phyloP scores from a whole-genome alignment of 1,140 invertebrate genomes.

The Lasaia peninsularis region DNA sequence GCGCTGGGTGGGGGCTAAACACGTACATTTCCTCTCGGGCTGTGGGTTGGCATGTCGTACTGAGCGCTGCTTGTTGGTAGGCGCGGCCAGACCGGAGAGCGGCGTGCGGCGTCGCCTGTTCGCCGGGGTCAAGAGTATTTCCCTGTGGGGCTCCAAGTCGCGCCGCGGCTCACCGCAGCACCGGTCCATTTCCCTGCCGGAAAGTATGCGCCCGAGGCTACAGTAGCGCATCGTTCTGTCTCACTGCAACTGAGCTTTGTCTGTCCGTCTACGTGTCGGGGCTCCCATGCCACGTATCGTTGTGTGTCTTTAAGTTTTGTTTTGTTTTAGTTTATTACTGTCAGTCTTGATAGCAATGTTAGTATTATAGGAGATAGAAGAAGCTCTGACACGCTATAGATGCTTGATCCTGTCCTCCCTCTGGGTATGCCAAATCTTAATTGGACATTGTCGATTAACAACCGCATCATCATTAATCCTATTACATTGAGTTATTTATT shows the following conservation, averaged over 20 bases:
- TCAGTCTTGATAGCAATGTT: constrained; percentile 55
- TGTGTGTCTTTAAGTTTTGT: constrained; percentile 57
- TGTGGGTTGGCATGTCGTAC: constrained; percentile 47
- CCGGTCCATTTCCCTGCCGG: constrained; percentile 87
- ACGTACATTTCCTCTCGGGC: constrained; percentile 25
- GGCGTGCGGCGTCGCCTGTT: constrained; percentile 81
- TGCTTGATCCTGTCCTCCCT: constrained; percentile 60
- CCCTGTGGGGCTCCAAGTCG: constrained; percentile 82
- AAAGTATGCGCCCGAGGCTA: constrained; percentile 83
- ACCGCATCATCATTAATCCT: constrained; percentile 26
- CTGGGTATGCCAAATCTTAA: constrained; percentile 36
- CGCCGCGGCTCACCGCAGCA: constrained; percentile 83
- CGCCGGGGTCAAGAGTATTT: constrained; percentile 86
- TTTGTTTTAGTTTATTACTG: constrained; percentile 47
- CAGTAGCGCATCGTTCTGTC: constrained; percentile 63
- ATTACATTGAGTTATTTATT: constrained; percentile 37
- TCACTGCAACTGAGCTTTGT: constrained; percentile 65
- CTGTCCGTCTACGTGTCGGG: constrained; percentile 60
- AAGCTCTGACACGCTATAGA: constrained; percentile 57
- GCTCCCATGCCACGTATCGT: constrained; percentile 58
- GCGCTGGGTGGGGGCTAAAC: constrained; percentile 53
- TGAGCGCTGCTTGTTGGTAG: constrained; percentile 69
- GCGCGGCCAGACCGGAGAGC: constrained; percentile 60
- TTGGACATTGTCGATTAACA: constrained; percentile 31
- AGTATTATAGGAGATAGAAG: constrained; percentile 63